These are phyloP conservation scores for Hystrix cristata DNA, from an alignment of 2,113 vertebrate genomes.

Conservation along the genomic window DNA sequence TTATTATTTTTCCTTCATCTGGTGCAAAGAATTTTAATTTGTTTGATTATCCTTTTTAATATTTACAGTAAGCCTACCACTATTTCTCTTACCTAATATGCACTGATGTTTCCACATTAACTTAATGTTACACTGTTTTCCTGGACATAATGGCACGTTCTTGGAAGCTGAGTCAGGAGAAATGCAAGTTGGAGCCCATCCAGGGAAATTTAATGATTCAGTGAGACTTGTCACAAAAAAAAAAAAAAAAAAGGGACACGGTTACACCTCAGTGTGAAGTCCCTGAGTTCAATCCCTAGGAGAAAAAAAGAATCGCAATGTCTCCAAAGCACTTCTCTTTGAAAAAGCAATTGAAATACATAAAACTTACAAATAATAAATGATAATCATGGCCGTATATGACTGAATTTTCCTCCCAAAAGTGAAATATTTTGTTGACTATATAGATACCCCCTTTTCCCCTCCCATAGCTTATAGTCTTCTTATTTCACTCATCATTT, in stretches of 20 bases:
- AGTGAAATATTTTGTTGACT: not conserved
- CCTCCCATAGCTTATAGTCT: not conserved
- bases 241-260: not conserved
- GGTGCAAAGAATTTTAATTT: not conserved
- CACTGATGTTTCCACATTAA: not conserved
- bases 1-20: not conserved
- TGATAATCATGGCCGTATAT: not conserved
- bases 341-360: not conserved
- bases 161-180: not conserved
- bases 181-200: not conserved
- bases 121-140: not conserved
- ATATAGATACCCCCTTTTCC: not conserved
- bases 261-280: not conserved
- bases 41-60: not conserved
- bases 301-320: not conserved
- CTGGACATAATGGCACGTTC: not conserved
- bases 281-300: not conserved
- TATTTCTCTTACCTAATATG: not conserved
- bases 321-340: not conserved
- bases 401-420: not conserved
- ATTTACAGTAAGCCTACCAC: not conserved
- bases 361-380: not conserved
- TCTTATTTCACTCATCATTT: not conserved
- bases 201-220: not conserved
- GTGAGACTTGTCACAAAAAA: not conserved